Evolutionary conservation across 2,113 vertebrate genomes (phyloP).

Genomic region (Gallinago media): DNA sequence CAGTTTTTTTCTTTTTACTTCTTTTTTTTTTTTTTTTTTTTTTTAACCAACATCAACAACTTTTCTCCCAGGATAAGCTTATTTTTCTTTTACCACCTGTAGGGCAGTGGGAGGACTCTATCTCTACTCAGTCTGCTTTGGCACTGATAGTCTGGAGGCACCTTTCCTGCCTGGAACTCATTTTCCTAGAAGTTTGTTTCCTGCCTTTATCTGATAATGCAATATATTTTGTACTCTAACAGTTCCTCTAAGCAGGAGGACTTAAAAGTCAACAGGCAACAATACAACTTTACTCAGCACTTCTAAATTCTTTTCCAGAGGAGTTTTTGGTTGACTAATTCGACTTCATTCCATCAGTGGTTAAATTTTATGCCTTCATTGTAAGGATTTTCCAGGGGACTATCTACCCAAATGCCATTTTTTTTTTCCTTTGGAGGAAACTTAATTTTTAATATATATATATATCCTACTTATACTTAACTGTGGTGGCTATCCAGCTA

Average conservation of each 20-base stretch:
- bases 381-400: not conserved
- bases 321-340: not conserved
- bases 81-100: not conserved
- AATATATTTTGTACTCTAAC: not conserved
- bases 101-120: not conserved
- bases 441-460: not conserved
- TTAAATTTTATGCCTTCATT: not conserved
- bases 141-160: not conserved
- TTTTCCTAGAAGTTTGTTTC: conserved; percentile 7
- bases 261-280: not conserved
- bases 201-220: not conserved
- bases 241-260: not conserved
- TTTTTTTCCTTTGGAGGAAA: not conserved
- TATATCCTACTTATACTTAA: not conserved
- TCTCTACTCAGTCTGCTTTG: not conserved
- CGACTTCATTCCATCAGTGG: not conserved
- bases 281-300: not conserved
- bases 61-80: not conserved
- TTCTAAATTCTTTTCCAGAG: not conserved
- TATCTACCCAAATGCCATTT: not conserved
- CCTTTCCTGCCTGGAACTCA: not conserved
- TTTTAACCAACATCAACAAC: not conserved
- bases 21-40: not conserved
- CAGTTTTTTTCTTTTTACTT: not conserved
- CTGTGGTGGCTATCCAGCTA: not conserved